A percentile compares a stretch with the other conserved stretches of the same genome.
Conservation (phyloP, 2,888 invertebrate species). For the Phaonia tiefii region DNA sequence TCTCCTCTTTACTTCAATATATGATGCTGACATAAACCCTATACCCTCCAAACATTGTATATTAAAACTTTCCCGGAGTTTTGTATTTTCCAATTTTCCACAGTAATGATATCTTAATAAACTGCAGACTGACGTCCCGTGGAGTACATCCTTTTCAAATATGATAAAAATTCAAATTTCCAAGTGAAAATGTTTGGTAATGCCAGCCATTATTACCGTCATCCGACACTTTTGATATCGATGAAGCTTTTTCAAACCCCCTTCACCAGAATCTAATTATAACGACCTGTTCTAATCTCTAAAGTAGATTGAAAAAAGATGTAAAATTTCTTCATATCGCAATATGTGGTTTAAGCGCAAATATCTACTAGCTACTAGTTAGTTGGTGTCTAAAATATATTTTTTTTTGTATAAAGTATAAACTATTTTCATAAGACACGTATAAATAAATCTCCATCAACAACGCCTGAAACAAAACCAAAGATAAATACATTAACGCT, state of each 20-base stretch:
- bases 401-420: not conserved
- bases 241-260: not conserved
- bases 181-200: constrained; percentile 9
- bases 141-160: not conserved
- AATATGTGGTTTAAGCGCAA: too few species aligned
- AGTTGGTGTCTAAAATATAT: too few species aligned
- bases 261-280: not conserved
- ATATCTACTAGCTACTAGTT: too few species aligned
- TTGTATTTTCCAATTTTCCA: too few species aligned
- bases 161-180: not conserved
- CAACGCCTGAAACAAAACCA: not conserved
- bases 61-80: too few species aligned
- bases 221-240: constrained; percentile 11
- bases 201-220: not conserved
- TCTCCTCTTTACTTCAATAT: too few species aligned
- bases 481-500: not conserved
- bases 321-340: too few species aligned
- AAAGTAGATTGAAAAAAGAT: too few species aligned
- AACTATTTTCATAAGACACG: constrained; percentile 4
- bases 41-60: too few species aligned
- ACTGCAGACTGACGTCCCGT: too few species aligned
- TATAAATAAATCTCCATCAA: constrained; percentile 2
- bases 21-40: too few species aligned
- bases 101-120: too few species aligned
- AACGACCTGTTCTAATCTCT: not conserved